phyloP scores from a whole-genome alignment of 2,797 vertebrate species.

The Notoglanidium macrostoma region DNA sequence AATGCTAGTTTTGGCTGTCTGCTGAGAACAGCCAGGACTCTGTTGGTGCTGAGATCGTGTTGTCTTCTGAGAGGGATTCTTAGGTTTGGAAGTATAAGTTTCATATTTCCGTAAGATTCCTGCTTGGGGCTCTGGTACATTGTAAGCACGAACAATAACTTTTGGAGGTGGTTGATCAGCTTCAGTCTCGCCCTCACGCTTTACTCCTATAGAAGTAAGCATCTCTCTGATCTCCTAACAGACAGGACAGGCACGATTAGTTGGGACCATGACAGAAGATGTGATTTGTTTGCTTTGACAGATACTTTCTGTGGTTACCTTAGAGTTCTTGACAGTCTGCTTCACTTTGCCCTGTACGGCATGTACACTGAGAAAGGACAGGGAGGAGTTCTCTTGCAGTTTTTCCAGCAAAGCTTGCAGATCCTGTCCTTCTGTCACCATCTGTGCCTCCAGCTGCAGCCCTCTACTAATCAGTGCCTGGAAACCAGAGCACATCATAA shows the following conservation, averaged over 20 bases:
- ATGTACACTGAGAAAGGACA: constrained; percentile 60
- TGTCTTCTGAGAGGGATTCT: neutral
- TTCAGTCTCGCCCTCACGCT: constrained; percentile 28
- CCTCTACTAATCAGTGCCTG: constrained; percentile 74
- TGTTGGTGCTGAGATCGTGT: constrained; percentile 26
- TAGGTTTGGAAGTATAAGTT: constrained; percentile 33
- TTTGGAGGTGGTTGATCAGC: constrained; percentile 45
- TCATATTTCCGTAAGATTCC: constrained; percentile 24
- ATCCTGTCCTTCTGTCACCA: constrained; percentile 67
- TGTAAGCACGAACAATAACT: constrained; percentile 45
- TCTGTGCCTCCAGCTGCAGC: constrained; percentile 66
- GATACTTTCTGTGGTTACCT: constrained; percentile 44
- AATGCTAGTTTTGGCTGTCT: constrained; percentile 3
- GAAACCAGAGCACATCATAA: neutral
- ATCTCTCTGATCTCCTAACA: constrained; percentile 54
- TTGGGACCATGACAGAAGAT: neutral
- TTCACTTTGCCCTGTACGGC: constrained; percentile 69
- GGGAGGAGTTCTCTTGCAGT: constrained; percentile 58
- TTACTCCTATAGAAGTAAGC: constrained; percentile 50
- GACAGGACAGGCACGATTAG: neutral
- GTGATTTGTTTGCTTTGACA: constrained; percentile 16
- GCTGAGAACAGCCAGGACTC: constrained; percentile 8
- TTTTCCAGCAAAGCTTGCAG: constrained; percentile 62
- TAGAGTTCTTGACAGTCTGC: constrained; percentile 52
- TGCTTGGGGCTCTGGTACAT: constrained; percentile 34